Percentiles rank a stretch among this genome's conserved stretches.
These are phyloP conservation scores for Nilaparvata lugens DNA, from an alignment of 1,140 invertebrate genomes.

Conservation along the genomic window DNA sequence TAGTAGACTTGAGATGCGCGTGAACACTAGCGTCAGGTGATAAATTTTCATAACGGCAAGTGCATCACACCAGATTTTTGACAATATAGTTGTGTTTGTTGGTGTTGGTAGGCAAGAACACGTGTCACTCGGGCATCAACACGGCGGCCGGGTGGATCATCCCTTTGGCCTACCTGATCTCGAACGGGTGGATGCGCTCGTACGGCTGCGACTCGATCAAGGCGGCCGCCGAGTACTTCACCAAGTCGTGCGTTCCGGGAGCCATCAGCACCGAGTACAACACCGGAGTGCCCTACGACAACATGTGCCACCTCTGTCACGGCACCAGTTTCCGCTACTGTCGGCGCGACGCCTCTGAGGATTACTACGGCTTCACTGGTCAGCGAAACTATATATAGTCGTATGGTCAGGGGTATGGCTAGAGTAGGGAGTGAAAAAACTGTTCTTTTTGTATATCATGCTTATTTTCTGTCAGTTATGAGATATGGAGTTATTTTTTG, in stretches of 20 bases:
- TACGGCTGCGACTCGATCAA: slow-evolving; percentile 84
- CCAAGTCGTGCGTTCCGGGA: slow-evolving; percentile 82
- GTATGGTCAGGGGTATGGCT: neutral
- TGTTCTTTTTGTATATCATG: no score
- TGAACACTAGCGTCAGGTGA: no score
- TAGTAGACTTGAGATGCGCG: no score
- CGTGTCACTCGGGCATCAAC: slow-evolving; percentile 87
- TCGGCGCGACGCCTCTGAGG: slow-evolving; percentile 72
- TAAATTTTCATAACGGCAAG: no score
- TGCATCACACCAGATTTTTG: no score
- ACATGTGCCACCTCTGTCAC: slow-evolving; percentile 90
- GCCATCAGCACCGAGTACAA: slow-evolving; percentile 79
- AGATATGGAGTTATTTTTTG: no score
- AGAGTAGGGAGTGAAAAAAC: no score
- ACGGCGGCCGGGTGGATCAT: slow-evolving; percentile 93
- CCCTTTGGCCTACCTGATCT: slow-evolving; percentile 84
- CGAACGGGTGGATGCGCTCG: slow-evolving; percentile 85
- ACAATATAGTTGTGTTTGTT: no score
- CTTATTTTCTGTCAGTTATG: no score
- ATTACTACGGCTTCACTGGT: slow-evolving; percentile 79
- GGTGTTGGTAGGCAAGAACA: slow-evolving; percentile 60
- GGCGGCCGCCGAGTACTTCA: slow-evolving; percentile 87
- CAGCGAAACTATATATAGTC: neutral
- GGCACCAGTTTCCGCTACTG: slow-evolving; percentile 76
- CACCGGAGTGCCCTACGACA: slow-evolving; percentile 67